Conservation (phyloP, 2,113 vertebrate species). For the Odocoileus hemionus region DNA sequence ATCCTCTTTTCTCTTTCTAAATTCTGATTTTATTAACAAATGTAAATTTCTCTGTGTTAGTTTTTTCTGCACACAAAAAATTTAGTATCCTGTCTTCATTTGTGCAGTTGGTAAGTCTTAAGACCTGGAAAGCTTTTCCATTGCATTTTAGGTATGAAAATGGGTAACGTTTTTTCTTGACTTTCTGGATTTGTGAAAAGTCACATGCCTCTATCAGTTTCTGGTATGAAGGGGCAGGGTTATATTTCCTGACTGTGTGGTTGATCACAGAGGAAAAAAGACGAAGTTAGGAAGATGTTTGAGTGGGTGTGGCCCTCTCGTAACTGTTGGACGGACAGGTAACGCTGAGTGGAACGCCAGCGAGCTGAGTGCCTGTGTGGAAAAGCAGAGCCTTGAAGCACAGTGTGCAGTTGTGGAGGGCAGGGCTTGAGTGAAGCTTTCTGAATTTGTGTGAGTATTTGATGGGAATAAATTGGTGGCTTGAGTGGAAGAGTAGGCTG, state of each 20-base stretch:
- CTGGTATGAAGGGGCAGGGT: not conserved
- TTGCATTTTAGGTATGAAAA: not conserved
- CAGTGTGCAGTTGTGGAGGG: not conserved
- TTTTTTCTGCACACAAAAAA: not conserved
- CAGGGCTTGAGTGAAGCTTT: not conserved
- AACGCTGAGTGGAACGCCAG: not conserved
- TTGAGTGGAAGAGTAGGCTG: not conserved
- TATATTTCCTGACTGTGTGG: not conserved
- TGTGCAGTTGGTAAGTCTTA: not conserved
- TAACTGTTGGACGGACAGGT: not conserved
- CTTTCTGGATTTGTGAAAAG: conserved; percentile 30
- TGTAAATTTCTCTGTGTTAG: not conserved
- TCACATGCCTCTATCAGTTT: not conserved
- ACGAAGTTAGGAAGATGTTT: not conserved
- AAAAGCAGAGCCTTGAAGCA: not conserved
- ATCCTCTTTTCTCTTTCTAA: not conserved
- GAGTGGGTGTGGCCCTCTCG: not conserved
- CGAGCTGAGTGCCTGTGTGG: not conserved
- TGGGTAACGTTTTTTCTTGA: not conserved
- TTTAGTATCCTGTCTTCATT: conserved; percentile 15
- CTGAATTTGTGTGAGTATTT: not conserved
- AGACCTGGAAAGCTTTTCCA: not conserved
- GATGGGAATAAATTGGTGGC: not conserved
- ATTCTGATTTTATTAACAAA: not conserved
- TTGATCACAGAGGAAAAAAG: not conserved